Conservation (phyloP, 2,888 invertebrate genomes). For the Alentia gelatinosa region DNA sequence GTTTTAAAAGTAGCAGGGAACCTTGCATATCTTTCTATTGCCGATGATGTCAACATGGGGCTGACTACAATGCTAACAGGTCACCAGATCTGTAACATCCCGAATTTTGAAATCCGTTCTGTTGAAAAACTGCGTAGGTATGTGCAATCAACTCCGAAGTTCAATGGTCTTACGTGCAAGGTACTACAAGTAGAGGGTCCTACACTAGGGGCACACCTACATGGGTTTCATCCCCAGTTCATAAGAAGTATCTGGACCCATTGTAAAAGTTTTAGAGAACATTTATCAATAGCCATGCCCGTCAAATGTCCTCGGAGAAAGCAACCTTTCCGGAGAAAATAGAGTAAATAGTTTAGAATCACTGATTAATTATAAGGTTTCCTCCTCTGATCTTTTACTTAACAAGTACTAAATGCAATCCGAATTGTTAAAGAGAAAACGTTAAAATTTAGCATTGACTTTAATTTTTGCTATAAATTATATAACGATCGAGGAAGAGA, state of each 20-base stretch:
- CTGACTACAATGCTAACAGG: neutral
- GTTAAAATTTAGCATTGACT: too few relatives aligned
- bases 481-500: too few relatives aligned
- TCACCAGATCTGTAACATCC: neutral
- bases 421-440: too few relatives aligned
- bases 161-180: too few relatives aligned
- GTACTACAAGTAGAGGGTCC: neutral
- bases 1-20: neutral
- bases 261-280: neutral
- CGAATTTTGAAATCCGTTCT: neutral
- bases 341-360: too few relatives aligned
- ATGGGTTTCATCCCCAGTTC: neutral
- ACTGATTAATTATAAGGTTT: too few relatives aligned
- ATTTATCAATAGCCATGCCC: neutral
- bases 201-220: neutral
- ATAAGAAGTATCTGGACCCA: neutral
- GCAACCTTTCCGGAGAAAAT: too few relatives aligned
- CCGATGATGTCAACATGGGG: neutral
- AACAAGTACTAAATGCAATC: too few relatives aligned
- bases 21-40: neutral
- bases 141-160: too few relatives aligned
- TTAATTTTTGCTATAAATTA: too few relatives aligned
- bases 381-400: too few relatives aligned
- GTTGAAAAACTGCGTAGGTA: too few relatives aligned
- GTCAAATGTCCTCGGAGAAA: neutral